A percentile compares a stretch with the other conserved stretches of the same genome.
phyloP scores from a whole-genome alignment of 2,888 invertebrate genomes.

The Cephus spinipes region DNA sequence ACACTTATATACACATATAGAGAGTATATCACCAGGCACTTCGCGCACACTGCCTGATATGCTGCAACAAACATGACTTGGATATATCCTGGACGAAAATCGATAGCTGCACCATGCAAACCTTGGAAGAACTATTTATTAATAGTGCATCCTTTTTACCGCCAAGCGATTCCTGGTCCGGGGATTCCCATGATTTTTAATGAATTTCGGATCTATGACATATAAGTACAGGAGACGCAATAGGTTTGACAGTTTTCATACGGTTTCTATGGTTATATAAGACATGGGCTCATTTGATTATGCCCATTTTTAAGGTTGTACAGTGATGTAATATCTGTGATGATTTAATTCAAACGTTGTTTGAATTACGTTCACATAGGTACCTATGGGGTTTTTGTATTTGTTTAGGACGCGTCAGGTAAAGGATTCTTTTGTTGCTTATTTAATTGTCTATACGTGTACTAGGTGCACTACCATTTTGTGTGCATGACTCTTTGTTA shows the following conservation, averaged over 20 bases:
- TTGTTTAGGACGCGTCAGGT: no score
- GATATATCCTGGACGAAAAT: slow-evolving; percentile 34
- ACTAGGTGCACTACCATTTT: no score
- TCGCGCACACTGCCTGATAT: slow-evolving; percentile 25
- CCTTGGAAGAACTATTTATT: slow-evolving; percentile 43
- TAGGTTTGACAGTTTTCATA: background rate
- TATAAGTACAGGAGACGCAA: no score
- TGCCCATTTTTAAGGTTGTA: background rate
- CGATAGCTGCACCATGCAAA: slow-evolving; percentile 40
- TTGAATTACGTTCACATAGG: no score
- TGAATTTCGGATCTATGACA: no score
- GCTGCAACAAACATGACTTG: slow-evolving; percentile 29
- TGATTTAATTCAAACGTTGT: no score
- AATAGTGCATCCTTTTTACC: slow-evolving; percentile 30
- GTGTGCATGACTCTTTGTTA: no score
- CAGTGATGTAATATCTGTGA: background rate
- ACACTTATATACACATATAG: background rate
- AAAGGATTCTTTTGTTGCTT: background rate
- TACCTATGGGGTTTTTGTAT: no score
- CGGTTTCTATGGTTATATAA: background rate
- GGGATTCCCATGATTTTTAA: background rate
- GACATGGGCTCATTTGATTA: background rate
- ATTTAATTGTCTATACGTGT: no score
- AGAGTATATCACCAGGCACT: slow-evolving; percentile 19
- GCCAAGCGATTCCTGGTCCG: background rate